Conservation (phyloP, 2,888 invertebrate genomes). For the Helleia helle region DNA sequence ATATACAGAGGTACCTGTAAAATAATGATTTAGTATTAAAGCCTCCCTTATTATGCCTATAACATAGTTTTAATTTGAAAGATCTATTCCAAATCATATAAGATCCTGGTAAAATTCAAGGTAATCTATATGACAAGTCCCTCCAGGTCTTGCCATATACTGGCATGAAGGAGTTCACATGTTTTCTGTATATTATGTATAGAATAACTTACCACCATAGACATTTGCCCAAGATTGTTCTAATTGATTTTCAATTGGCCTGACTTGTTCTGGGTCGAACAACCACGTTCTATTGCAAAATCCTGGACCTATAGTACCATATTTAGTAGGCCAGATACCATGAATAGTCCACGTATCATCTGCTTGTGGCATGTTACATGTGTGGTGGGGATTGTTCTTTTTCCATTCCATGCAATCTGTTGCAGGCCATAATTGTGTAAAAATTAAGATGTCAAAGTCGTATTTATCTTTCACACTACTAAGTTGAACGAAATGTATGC, state of each 20-base stretch:
- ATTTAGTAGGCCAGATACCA: slow-evolving; percentile 87
- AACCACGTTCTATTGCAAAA: slow-evolving; percentile 81
- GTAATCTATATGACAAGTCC: too few relatives aligned
- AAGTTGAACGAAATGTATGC: slow-evolving; percentile 21
- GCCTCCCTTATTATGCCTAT: too few relatives aligned
- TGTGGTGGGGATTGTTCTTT: slow-evolving; percentile 70
- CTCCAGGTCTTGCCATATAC: too few relatives aligned
- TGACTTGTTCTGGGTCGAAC: slow-evolving; percentile 77
- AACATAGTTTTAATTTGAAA: too few relatives aligned
- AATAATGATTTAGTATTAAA: too few relatives aligned
- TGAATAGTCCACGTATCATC: slow-evolving; percentile 84
- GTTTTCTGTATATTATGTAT: too few relatives aligned
- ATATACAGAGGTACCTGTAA: slow-evolving; percentile 52
- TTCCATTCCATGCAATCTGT: slow-evolving; percentile 80
- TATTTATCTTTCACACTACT: slow-evolving; percentile 24
- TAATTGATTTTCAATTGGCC: slow-evolving; percentile 71
- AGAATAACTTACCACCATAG: slow-evolving; percentile 63
- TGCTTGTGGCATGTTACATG: slow-evolving; percentile 76
- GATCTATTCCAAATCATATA: too few relatives aligned
- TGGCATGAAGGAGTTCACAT: too few relatives aligned
- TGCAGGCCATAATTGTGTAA: slow-evolving; percentile 86
- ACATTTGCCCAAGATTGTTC: slow-evolving; percentile 82
- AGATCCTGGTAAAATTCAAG: too few relatives aligned
- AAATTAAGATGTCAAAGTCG: slow-evolving; percentile 84
- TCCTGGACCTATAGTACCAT: slow-evolving; percentile 77